Evolutionary conservation across 2,888 invertebrate genomes (phyloP), one percentile per base, ranked within the genome.

Genomic region (Periphyllus acericola): DNA sequence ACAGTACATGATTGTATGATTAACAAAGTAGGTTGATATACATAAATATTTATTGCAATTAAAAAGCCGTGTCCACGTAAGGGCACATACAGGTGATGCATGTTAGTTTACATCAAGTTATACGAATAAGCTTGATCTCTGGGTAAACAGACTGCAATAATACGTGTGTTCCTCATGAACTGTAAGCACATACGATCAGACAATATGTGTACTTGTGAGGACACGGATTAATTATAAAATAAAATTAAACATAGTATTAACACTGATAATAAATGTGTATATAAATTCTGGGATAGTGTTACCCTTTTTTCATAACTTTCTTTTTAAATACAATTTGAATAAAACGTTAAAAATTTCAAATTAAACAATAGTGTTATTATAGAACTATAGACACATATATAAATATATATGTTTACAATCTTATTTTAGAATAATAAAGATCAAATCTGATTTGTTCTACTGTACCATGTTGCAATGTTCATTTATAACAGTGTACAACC

Each of bases 401-500:
- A 68, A n/a, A 52, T 68, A 66, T 34, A 78, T 40, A 68, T 36
- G 66, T 78, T 29, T n/a, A 25, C 36, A 72, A 72, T 80, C 52
- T 21, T 72, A 72, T 60, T 86, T 80, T 79, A 86, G 55, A 81
- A 87, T 81, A 52, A 72, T 60, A 60, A 85, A 52, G 72, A 72
- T 68, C 72, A 72, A 74, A 79, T 80, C 55, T 46, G 19, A 87
- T 86, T 86, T 80, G 79, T 86, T 86, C 85, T 55, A 79, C 34
- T n/a, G 79, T 86, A 79, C 79, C 79, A 55, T 74, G 32, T 76
- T 66, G 36, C 4, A 55, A 36, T 36, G 21, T n/a, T 34, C 91
- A 92, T 29, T 89, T 89, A 90, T 75, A 89, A 88, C 72, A 90
- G 88, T 32, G 89, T 89, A 92, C 95, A 95, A 89, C 94, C 94